phyloP scores from a whole-genome alignment of 2,888 invertebrate species.

The Eremobia ochroleuca region DNA sequence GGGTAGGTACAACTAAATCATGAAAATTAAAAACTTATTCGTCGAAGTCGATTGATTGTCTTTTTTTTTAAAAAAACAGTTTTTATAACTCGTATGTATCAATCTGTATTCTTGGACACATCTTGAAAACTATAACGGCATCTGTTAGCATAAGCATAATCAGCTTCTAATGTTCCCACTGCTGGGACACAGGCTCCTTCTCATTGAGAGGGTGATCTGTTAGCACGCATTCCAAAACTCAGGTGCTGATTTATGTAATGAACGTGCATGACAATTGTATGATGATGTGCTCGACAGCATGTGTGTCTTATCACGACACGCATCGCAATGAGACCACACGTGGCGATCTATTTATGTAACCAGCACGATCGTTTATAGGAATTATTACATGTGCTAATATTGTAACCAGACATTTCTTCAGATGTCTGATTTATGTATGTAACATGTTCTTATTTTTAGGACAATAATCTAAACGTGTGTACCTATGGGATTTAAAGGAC shows the following conservation, averaged over 20 bases:
- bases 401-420: neutral
- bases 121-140: neutral
- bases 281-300: conserved; percentile 27
- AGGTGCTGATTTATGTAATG: conserved; percentile 24
- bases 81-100: no score
- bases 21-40: no score
- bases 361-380: neutral
- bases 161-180: no score
- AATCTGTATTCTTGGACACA: neutral
- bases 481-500: neutral
- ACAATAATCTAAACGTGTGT: neutral
- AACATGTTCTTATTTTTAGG: neutral
- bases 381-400: conserved; percentile 1
- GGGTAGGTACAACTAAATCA: no score
- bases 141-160: neutral
- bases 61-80: no score
- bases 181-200: no score
- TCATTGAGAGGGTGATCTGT: no score
- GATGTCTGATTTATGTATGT: neutral
- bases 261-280: conserved; percentile 16
- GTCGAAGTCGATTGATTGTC: no score
- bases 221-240: neutral
- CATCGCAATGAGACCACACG: conserved; percentile 61
- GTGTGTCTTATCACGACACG: conserved; percentile 43
- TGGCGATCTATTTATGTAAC: conserved; percentile 6